A percentile compares a stretch with the other conserved stretches of the same genome.
These are phyloP conservation scores for Portunus trituberculatus DNA, from an alignment of 1,140 invertebrate genomes.

Conservation along the genomic window DNA sequence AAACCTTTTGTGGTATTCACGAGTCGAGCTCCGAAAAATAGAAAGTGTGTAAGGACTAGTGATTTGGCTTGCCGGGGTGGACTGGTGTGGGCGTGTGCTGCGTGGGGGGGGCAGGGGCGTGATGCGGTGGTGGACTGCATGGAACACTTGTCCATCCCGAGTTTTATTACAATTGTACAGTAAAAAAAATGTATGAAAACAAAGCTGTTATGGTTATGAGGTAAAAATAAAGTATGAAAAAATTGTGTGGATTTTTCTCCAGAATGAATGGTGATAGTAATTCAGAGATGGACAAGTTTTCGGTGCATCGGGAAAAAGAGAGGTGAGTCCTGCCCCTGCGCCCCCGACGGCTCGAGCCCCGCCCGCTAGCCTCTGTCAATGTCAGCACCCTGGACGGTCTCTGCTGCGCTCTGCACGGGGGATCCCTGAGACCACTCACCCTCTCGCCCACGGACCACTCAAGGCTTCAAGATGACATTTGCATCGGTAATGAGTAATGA, in stretches of 20 bases:
- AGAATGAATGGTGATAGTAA: not conserved
- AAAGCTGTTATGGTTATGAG: not conserved
- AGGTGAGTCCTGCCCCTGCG: constrained; percentile 45
- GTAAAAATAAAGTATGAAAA: constrained; percentile 33
- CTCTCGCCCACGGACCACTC: constrained; percentile 67
- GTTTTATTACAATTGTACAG: not conserved
- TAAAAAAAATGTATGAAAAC: not conserved
- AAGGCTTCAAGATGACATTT: constrained; percentile 17
- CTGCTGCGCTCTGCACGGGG: constrained; percentile 59
- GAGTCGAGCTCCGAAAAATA: constrained; percentile 68
- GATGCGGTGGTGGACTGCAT: constrained; percentile 65
- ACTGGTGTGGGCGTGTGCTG: constrained; percentile 68
- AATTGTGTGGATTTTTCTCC: not conserved
- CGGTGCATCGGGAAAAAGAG: constrained; percentile 58
- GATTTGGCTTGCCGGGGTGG: constrained; percentile 76
- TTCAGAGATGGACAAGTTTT: constrained; percentile 42
- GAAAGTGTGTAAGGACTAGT: constrained; percentile 73
- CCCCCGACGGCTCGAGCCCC: constrained; percentile 42
- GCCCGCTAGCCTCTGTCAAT: constrained; percentile 75
- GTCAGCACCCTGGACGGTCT: constrained; percentile 74
- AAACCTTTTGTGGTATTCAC: constrained; percentile 63
- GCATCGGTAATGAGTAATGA: not conserved
- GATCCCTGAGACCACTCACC: constrained; percentile 67
- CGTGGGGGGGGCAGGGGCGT: constrained; percentile 54
- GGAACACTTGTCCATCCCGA: constrained; percentile 63